Evolutionary conservation across 2,113 vertebrate species (phyloP), one percentile per base, ranked within the genome.

Genomic region (Dasyprocta punctata): DNA sequence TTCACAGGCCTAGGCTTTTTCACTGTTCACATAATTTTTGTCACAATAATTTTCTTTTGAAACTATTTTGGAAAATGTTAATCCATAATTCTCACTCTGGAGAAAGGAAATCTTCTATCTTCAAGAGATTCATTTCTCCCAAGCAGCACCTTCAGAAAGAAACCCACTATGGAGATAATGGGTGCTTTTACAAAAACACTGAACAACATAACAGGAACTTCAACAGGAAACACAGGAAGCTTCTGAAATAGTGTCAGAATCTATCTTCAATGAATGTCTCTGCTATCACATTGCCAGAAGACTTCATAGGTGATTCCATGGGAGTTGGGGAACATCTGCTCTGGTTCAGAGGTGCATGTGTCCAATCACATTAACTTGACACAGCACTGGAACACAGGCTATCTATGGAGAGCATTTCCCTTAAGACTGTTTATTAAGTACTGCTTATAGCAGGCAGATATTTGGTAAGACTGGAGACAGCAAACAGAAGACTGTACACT

Each of bases 21-120:
- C 33, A 41, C 36, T 95, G 85, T 94, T 94, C 60, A 89, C 56
- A 91, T 92, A 96, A 96, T n/a, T 97, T 93, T 83, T 44, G 82
- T 92, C 65, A 91, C 65, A 93, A 92, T 91, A 92, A 78, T 96
- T 91, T 93, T 92, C 88, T 95, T 92, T 94, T 83, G 91, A 95
- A 96, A 96, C 89, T 92, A 89, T 97, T 95, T 95, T 96, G 30
- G 56, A 95, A 94, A 77, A 41, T 95, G 41, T 93, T 83, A 58
- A 89, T 97, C 65, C 44, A 60, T 96, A 97, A 96, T 96, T 92
- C 61, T 91, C 7, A 81, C 95, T 89, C 86, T n/a, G 5, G 16
- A 92, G 26, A 92, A 93, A 80, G 52, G 49, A 91, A 82, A 38
- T 33, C 14, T 84, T 96, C 73, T 63, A 17, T 92, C 52, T 95